Conservation (phyloP, 2,888 invertebrate genomes). For the Zaprionus bogoriensis region DNA sequence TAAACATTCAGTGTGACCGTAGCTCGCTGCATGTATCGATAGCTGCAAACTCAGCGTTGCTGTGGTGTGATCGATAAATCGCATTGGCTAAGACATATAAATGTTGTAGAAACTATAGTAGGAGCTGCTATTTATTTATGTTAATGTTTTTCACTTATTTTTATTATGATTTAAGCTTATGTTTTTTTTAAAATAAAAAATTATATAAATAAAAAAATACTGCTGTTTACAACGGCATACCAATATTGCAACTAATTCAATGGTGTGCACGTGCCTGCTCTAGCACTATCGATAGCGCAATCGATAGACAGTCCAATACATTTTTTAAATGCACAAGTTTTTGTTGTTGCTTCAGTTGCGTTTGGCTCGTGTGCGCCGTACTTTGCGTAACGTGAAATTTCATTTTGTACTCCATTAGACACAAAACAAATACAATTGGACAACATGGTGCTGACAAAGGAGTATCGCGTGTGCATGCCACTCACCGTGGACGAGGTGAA, state of each 20-base stretch:
- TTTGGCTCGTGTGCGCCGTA: slow-evolving; percentile 28
- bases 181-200: neutral
- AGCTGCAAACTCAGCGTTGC: neutral
- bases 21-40: neutral
- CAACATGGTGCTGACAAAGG: slow-evolving; percentile 92
- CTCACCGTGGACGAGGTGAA: slow-evolving; percentile 94
- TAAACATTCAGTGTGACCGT: slow-evolving; percentile 29
- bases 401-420: slow-evolving; percentile 12
- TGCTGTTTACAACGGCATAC: neutral
- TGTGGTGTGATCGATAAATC: too few relatives aligned
- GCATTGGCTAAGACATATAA: neutral
- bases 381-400: slow-evolving; percentile 64
- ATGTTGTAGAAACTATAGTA: too few relatives aligned
- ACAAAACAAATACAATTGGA: slow-evolving; percentile 5
- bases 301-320: slow-evolving; percentile 29
- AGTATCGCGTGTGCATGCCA: slow-evolving; percentile 96
- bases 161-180: neutral
- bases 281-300: slow-evolving; percentile 22
- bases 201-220: neutral
- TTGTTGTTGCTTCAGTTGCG: slow-evolving; percentile 45
- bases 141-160: neutral
- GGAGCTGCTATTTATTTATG: neutral
- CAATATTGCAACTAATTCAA: neutral
- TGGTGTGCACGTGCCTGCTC: neutral
- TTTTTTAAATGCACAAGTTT: slow-evolving; percentile 15